Percentiles rank a stretch among this genome's conserved stretches.
Conservation (phyloP, 2,888 invertebrate genomes). For the Trypoxylon attenuatum region DNA sequence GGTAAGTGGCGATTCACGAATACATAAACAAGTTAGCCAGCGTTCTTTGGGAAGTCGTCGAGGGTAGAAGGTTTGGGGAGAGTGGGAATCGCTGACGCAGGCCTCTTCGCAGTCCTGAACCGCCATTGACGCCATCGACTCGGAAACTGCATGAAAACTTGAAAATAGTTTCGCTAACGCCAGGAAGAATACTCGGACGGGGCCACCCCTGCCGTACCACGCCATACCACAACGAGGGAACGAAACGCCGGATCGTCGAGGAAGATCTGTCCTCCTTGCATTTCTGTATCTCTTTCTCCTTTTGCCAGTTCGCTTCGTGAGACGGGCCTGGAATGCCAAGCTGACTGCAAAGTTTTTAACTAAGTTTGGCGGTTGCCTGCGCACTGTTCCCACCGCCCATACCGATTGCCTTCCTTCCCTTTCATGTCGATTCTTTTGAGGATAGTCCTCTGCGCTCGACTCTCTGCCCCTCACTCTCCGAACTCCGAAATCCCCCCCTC, state of each 20-base stretch:
- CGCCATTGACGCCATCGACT: conserved; percentile 55
- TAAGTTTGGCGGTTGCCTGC: conserved; percentile 67
- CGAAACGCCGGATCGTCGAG: conserved; percentile 20
- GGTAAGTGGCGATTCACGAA: conserved; percentile 11
- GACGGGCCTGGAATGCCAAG: conserved; percentile 65
- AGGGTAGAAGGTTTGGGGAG: too few species aligned
- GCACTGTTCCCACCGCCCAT: conserved; percentile 41
- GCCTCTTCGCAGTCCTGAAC: conserved; percentile 34
- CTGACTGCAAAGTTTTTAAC: conserved; percentile 73
- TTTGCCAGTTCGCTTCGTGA: conserved; percentile 48
- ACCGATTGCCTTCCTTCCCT: conserved; percentile 58
- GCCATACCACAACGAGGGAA: too few species aligned
- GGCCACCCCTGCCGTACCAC: background rate
- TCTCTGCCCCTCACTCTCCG: too few species aligned
- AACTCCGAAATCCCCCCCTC: too few species aligned
- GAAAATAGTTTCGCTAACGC: conserved; percentile 64
- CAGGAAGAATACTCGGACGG: conserved; percentile 35
- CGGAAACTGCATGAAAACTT: conserved; percentile 66
- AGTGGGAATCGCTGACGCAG: conserved; percentile 44
- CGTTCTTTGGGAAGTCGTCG: conserved; percentile 13
- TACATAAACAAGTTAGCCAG: conserved; percentile 43
- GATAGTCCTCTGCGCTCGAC: conserved; percentile 46
- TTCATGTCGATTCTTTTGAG: conserved; percentile 65
- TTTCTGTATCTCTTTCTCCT: conserved; percentile 26
- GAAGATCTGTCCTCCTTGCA: conserved; percentile 31